phyloP scores from a whole-genome alignment of 2,797 vertebrate genomes.

The Nyctalus aviator region DNA sequence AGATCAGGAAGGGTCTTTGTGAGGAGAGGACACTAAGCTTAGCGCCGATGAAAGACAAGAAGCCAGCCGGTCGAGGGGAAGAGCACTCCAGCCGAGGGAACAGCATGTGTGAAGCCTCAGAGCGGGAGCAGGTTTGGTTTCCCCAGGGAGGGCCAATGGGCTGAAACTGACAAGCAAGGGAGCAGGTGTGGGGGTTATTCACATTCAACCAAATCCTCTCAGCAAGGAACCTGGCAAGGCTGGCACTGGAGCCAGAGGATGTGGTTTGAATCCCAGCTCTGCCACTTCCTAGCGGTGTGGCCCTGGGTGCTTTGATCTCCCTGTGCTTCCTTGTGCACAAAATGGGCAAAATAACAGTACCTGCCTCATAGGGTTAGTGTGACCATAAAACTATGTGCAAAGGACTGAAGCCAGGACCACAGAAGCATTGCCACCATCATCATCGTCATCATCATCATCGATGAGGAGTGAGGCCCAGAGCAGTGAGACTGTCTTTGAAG shows the following conservation, averaged over 20 bases:
- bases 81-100: neutral
- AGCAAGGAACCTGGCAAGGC: neutral
- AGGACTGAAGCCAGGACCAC: neutral
- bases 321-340: neutral
- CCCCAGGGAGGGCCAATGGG: neutral
- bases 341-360: neutral
- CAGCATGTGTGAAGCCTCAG: neutral
- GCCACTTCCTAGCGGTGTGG: neutral
- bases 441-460: accelerated
- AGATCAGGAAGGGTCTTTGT: neutral
- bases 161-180: neutral
- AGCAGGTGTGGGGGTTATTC: neutral
- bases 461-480: neutral
- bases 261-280: neutral
- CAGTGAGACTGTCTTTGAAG: accelerated
- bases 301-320: neutral
- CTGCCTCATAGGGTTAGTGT: neutral
- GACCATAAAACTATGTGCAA: neutral
- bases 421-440: accelerated
- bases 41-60: neutral
- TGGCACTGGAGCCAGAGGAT: neutral
- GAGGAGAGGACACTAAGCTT: neutral
- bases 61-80: neutral
- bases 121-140: neutral
- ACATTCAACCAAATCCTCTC: neutral